phyloP scores from a whole-genome alignment of 2,113 vertebrate species.

The Urocynchramus pylzowi region DNA sequence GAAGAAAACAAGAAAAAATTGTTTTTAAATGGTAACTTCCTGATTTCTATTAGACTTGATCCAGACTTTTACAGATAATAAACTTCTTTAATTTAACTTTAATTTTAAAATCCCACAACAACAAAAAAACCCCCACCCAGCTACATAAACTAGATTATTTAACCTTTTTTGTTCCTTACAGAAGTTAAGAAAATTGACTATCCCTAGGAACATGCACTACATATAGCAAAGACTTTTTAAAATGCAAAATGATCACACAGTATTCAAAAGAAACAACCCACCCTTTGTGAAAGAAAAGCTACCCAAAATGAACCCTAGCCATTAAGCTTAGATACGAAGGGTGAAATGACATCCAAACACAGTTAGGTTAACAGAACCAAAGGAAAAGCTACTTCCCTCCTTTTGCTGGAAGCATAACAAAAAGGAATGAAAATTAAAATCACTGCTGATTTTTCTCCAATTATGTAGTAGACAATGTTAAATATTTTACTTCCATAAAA shows the following conservation, averaged over 20 bases:
- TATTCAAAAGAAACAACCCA: not conserved
- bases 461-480: not conserved
- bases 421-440: not conserved
- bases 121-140: rapidly evolving
- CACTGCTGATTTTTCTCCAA: not conserved
- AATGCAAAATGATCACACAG: not conserved
- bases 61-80: not conserved
- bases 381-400: not conserved
- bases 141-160: not conserved
- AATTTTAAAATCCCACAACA: not conserved
- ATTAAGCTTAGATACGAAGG: not conserved
- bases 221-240: not conserved
- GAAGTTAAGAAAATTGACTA: not conserved
- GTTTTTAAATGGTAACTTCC: not conserved
- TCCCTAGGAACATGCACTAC: not conserved
- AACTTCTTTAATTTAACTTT: not conserved
- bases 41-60: not conserved
- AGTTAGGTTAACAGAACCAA: not conserved
- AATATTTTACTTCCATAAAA: not conserved
- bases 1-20: not conserved
- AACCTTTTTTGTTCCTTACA: not conserved
- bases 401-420: not conserved
- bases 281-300: not conserved
- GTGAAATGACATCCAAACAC: not conserved
- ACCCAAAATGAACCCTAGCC: not conserved